Conservation (phyloP, 2,888 invertebrate genomes). For the Scaptomyza tumidula region DNA sequence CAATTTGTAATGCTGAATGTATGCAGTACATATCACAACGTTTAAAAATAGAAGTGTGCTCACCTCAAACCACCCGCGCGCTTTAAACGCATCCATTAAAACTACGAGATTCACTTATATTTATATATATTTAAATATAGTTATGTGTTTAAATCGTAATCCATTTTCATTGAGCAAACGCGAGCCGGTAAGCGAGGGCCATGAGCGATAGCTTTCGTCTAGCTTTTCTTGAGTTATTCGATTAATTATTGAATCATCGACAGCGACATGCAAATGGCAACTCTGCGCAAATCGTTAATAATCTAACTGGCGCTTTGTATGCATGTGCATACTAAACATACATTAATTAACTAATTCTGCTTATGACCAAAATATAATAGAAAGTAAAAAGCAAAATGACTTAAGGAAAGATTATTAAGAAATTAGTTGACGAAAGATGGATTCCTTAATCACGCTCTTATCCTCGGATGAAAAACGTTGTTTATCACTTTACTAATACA, state of each 20-base stretch:
- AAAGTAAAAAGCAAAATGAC: not conserved
- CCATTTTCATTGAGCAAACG: slow-evolving; percentile 24
- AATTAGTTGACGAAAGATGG: too few relatives aligned
- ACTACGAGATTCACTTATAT: slow-evolving; percentile 62
- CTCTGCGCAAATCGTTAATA: slow-evolving; percentile 13
- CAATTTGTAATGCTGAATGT: slow-evolving; percentile 1
- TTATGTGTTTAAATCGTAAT: slow-evolving; percentile 24
- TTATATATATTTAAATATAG: slow-evolving; percentile 6
- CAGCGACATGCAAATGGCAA: slow-evolving; percentile 27
- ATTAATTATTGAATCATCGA: slow-evolving; percentile 25
- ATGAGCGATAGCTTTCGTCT: slow-evolving; percentile 19
- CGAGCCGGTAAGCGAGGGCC: slow-evolving; percentile 37
- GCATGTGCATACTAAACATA: slow-evolving; percentile 1
- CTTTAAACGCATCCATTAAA: slow-evolving; percentile 69
- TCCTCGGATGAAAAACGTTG: too few relatives aligned
- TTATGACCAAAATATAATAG: not conserved
- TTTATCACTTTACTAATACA: too few relatives aligned
- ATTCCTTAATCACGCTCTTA: too few relatives aligned
- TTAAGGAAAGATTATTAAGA: too few relatives aligned
- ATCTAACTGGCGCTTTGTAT: not conserved
- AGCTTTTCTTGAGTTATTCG: slow-evolving; percentile 31
- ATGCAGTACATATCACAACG: not conserved
- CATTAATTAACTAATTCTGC: not conserved
- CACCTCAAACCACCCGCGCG: slow-evolving; percentile 84
- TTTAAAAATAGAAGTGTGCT: slow-evolving; percentile 13